Base-by-base conservation (phyloP, 2,113 vertebrate species). In the Phyllopteryx taeniolatus region DNA sequence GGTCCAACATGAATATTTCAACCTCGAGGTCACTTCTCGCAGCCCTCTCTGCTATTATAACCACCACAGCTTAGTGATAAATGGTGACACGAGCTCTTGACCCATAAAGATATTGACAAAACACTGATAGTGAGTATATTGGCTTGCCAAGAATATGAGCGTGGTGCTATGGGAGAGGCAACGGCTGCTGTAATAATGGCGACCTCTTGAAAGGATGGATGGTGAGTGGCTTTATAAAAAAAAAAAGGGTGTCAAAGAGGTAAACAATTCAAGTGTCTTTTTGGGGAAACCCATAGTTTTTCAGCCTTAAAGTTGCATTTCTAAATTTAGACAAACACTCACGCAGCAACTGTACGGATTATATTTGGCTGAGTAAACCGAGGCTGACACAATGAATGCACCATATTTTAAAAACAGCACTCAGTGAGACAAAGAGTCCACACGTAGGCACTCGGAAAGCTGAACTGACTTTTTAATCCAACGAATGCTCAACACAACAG, bases 1-100 rank as follows among this genome's bases (percentile, higher is more conserved):
- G 73, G 73, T 79, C 74, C 7, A 35, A 76, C 68, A 90, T 91
- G 44, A 88, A 91, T 91, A 90, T 89, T 92, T 86, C 62, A 91
- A 74, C 71, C 76, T 69, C 12, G 59, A 66, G 79, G 88, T 87
- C 85, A 74, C 72, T 31, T 67, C 39, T 68, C n/a, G 5, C 35
- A 20, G 17, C 68, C 67, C 51, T 35, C 66, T 47, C 53, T 44
- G 22, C 66, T n/a, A 76, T 80, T 74, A 75, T 79, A 86, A 85
- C 74, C 31, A 17, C 68, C 77, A 72, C 70, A 68, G 63, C 79
- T 87, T 85, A 79, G 67, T 69, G 83, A 78, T 83, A 80, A 87
- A 64, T 72, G 83, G 79, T 83, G 80, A 87, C 86, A 82, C 86
- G 78, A 79, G 66, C 81, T 84, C 85, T 80, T 90, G 90, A 90